Percentiles rank a stretch among this genome's conserved stretches.
phyloP scores from a whole-genome alignment of 2,797 vertebrate species.

The Caiman crocodilus region DNA sequence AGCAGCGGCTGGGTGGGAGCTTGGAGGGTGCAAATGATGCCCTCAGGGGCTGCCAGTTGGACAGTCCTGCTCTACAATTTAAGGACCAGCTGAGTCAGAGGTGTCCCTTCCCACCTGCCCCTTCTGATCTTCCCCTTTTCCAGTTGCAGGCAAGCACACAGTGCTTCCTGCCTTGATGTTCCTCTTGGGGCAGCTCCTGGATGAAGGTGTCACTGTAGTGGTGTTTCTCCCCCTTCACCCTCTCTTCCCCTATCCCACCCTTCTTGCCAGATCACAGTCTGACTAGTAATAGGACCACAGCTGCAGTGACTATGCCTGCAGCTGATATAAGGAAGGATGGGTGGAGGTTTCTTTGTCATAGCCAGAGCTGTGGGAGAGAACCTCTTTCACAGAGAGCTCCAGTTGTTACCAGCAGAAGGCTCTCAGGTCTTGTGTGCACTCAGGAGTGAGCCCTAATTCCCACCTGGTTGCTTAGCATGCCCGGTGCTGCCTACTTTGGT shows the following conservation, averaged over 20 bases:
- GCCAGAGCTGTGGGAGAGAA: neutral
- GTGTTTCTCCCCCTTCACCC: neutral
- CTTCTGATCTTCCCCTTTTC: no score
- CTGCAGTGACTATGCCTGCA: neutral
- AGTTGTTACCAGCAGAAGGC: neutral
- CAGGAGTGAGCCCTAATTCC: neutral
- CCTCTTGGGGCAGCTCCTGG: no score
- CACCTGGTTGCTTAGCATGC: neutral
- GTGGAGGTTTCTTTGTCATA: conserved; percentile 3
- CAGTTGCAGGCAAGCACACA: neutral
- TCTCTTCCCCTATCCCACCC: neutral
- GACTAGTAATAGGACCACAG: conserved; percentile 38
- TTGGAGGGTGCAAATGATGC: no score
- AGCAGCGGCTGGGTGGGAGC: no score
- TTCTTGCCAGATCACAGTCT: neutral
- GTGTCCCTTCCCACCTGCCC: neutral
- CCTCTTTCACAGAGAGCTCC: no score
- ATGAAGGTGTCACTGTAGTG: no score
- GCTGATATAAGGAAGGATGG: neutral
- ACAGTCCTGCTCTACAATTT: neutral
- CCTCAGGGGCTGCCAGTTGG: no score
- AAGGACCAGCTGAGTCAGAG: neutral
- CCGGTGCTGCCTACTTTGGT: neutral
- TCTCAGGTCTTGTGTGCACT: neutral
- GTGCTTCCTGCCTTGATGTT: no score